Base-by-base conservation (phyloP, 2,888 invertebrate species). In the Aricia artaxerxes region DNA sequence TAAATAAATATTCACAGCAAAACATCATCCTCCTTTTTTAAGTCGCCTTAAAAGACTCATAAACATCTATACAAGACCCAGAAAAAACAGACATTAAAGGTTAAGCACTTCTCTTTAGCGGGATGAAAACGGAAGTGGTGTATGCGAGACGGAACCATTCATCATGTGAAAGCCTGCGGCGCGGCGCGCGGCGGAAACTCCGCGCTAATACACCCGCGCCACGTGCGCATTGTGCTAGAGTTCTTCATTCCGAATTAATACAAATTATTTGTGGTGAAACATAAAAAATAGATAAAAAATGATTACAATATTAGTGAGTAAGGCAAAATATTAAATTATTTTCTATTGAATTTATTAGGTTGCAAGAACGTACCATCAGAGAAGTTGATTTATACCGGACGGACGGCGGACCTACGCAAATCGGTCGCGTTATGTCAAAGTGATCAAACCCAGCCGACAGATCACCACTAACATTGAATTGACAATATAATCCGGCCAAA, bases 131-230 rank as follows among this genome's bases (percentile, higher is more conserved):
- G 92, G 92, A 92, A 88, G 88, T 87, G 87, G 89, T 69, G 69
- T 69, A 35, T 69, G 69, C 69, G 69, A 88, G 84, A 83, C 85
- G 85, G 85, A 86, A 85, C 87, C 86, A 91, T 91, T 88, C 87
- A 89, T 91, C 89, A 89, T 88, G 83, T 88, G 88, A 83, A 83
- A 82, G 83, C 83, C 85, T 84, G 85, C 84, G 86, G 87, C 84
- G 84, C 24, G 24, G 24, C 24, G 24, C 24, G 24, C 24, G 24
- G 83, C 83, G 85, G 85, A 84, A 85, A 84, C 82, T 86, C 85
- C 86, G 87, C 86, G 84, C 84, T 85, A 84, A 87, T 87, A 89
- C 88, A 87, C 31, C 76, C 85, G 84, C 57, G 87, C 85, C 84
- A 84, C 83, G 85, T 82, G 82, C 81, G 78, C 78, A 75, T 82